These are phyloP conservation scores for Platalea minor DNA, from an alignment of 2,797 vertebrate species.

Conservation along the genomic window DNA sequence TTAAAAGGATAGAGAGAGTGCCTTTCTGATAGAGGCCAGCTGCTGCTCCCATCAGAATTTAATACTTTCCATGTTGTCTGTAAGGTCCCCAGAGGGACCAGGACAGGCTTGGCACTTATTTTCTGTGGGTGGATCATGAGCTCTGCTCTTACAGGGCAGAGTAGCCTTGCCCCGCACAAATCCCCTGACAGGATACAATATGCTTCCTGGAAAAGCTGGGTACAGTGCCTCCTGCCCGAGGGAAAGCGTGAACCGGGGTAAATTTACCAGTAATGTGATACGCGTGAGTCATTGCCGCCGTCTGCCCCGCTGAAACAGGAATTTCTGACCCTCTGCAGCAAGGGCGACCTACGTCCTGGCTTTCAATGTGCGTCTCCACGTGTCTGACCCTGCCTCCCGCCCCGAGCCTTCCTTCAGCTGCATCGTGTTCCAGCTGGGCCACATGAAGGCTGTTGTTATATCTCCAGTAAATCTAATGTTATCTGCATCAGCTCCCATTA, in stretches of 20 bases:
- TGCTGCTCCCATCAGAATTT: conserved; percentile 29
- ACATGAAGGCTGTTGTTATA: not conserved
- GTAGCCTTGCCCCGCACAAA: not conserved
- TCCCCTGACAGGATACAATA: not conserved
- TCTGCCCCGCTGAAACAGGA: not conserved
- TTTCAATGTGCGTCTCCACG: not conserved
- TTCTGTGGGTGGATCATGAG: not conserved
- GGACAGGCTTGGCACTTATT: not conserved
- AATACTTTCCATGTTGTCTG: not conserved
- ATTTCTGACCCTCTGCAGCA: not conserved
- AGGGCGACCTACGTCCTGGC: fast-evolving
- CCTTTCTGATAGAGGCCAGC: not conserved
- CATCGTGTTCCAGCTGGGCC: not conserved
- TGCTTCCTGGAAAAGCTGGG: not conserved
- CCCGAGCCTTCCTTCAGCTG: not conserved
- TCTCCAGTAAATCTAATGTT: not conserved
- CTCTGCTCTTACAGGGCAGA: not conserved
- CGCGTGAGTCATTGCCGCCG: fast-evolving
- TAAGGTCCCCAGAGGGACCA: not conserved
- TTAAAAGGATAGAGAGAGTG: not conserved
- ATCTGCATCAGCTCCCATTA: not conserved
- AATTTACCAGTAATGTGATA: not conserved
- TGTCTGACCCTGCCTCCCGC: not conserved
- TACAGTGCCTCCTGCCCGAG: not conserved
- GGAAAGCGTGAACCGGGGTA: not conserved